phyloP scores from a whole-genome alignment of 2,888 invertebrate species.

The Pseudoips prasinana region DNA sequence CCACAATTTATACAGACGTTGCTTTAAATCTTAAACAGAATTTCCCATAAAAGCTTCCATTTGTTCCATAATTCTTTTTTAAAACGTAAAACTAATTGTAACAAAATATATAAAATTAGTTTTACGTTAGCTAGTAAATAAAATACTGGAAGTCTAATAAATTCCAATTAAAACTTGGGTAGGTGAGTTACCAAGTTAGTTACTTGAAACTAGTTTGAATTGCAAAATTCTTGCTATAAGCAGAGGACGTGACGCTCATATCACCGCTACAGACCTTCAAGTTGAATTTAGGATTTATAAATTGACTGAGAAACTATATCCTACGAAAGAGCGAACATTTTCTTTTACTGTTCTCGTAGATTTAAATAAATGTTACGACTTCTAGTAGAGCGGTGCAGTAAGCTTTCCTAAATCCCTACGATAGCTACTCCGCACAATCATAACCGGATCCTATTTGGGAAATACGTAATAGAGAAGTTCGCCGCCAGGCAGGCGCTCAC shows the following conservation, averaged over 20 bases:
- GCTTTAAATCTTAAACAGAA: not conserved
- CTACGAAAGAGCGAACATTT: no score
- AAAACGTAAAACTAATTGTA: not conserved
- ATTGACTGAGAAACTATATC: slow-evolving; percentile 29
- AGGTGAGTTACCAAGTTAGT: slow-evolving; percentile 47
- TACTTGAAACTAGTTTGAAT: slow-evolving; percentile 53
- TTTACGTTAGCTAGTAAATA: slow-evolving; percentile 23
- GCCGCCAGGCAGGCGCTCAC: slow-evolving; percentile 64
- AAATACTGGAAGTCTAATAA: slow-evolving; percentile 29
- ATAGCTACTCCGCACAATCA: slow-evolving; percentile 44
- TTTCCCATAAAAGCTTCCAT: no score
- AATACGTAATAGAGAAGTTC: slow-evolving; percentile 62
- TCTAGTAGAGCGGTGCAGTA: slow-evolving; percentile 19
- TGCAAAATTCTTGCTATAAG: slow-evolving; percentile 54
- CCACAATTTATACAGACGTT: slow-evolving; percentile 35
- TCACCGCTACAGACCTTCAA: slow-evolving; percentile 35
- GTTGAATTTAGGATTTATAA: slow-evolving; percentile 39
- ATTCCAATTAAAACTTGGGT: slow-evolving; percentile 55
- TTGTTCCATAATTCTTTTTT: not conserved
- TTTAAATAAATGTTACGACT: slow-evolving; percentile 19
- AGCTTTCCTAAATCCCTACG: slow-evolving; percentile 49
- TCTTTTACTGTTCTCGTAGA: slow-evolving; percentile 13
- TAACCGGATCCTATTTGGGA: slow-evolving; percentile 62
- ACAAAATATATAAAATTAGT: slow-evolving; percentile 31
- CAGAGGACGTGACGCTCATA: slow-evolving; percentile 49